A percentile compares a stretch with the other conserved stretches of the same genome.
phyloP scores from a whole-genome alignment of 2,113 vertebrate species.

The Tor tambroides region DNA sequence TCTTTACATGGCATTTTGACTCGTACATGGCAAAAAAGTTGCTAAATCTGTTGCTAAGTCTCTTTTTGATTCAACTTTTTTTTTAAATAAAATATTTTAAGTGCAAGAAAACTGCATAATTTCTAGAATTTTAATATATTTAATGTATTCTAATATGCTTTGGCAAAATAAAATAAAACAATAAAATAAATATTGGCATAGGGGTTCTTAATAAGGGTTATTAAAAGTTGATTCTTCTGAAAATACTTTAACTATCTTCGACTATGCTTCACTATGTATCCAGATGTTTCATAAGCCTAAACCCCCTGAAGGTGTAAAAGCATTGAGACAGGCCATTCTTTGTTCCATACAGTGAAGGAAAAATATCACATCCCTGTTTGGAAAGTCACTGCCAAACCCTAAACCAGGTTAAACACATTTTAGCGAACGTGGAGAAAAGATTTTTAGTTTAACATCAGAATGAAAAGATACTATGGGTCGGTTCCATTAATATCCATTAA shows the following conservation, averaged over 20 bases:
- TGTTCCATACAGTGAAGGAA: conserved; percentile 71
- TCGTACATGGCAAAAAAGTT: background rate
- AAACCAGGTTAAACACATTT: conserved; percentile 66
- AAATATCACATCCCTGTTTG: conserved; percentile 62
- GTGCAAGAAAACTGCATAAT: background rate
- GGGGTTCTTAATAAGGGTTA: too few relatives aligned
- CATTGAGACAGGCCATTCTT: conserved; percentile 74
- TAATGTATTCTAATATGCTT: too few relatives aligned
- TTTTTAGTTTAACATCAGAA: conserved; percentile 59
- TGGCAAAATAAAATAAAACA: background rate
- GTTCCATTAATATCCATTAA: conserved; percentile 46
- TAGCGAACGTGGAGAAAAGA: conserved; percentile 40
- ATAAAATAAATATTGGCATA: too few relatives aligned
- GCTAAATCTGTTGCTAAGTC: background rate
- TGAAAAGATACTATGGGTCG: conserved; percentile 61
- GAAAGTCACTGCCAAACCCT: conserved; percentile 69
- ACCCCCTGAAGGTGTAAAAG: conserved; percentile 72
- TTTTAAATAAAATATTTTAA: background rate
- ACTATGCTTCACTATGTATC: conserved; percentile 20
- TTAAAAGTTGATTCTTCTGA: background rate
- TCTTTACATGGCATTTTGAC: background rate
- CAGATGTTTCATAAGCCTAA: conserved; percentile 63
- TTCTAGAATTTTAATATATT: too few relatives aligned
- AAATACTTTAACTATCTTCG: background rate
- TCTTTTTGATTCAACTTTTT: background rate